Conservation (phyloP, 2,113 vertebrate genomes). For the Thunnus maccoyii region DNA sequence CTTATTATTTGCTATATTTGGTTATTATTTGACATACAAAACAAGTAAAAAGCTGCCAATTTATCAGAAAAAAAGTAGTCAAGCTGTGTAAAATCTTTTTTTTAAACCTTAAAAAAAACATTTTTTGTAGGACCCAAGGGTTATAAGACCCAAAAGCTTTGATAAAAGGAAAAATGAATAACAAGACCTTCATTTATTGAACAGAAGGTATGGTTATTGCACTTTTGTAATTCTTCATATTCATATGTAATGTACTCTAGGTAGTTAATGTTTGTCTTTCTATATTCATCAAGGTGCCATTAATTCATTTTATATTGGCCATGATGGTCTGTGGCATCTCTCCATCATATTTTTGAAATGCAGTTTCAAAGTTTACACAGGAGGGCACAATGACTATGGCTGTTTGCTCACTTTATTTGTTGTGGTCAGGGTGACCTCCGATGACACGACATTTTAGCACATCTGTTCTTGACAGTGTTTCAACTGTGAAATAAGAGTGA, state of each 20-base stretch:
- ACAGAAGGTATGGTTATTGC: background rate
- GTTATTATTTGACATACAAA: background rate
- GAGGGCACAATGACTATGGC: conserved; percentile 42
- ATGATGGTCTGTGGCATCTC: background rate
- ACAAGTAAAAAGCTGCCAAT: background rate
- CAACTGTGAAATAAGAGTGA: background rate
- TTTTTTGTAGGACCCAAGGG: background rate
- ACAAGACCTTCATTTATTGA: background rate
- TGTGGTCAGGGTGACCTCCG: conserved; percentile 60
- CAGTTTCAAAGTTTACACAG: conserved; percentile 60
- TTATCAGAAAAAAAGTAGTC: background rate
- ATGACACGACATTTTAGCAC: conserved; percentile 47
- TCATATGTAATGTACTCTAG: too few relatives aligned
- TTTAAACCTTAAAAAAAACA: background rate
- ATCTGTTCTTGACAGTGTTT: background rate
- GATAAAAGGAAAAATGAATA: background rate
- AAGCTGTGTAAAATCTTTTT: too few relatives aligned
- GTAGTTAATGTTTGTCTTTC: background rate
- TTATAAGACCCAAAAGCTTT: background rate
- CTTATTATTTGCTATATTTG: background rate
- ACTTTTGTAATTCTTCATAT: background rate
- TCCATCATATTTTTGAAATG: background rate
- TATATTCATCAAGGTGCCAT: background rate
- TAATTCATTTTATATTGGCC: background rate
- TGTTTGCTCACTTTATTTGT: conserved; percentile 71